Conservation (phyloP, 2,113 vertebrate species). For the Anolis sagrei region DNA sequence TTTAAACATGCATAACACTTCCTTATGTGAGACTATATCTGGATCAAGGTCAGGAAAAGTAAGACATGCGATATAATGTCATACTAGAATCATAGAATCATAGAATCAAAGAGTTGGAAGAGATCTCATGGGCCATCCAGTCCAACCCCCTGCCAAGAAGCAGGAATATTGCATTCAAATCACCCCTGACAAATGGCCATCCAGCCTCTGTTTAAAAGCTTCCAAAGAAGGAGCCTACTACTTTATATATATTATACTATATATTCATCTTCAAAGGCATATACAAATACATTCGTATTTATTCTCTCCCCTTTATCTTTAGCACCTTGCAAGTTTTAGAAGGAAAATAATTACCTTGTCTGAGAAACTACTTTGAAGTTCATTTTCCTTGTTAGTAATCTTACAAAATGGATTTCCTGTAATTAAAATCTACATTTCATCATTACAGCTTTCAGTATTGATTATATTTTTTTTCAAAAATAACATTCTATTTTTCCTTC, state of each 20-base stretch:
- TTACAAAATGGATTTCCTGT: constrained; percentile 61
- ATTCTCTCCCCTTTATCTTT: background rate
- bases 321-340: constrained; percentile 61
- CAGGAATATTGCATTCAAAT: too few relatives aligned
- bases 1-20: background rate
- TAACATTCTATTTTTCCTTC: constrained; percentile 59
- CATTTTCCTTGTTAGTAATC: constrained; percentile 61
- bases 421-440: constrained; percentile 67
- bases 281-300: constrained; percentile 4
- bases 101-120: too few relatives aligned
- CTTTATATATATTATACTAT: constrained; percentile 34
- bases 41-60: background rate
- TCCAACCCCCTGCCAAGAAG: too few relatives aligned
- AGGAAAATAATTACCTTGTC: constrained; percentile 56
- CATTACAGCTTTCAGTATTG: constrained; percentile 58
- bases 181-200: too few relatives aligned
- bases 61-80: constrained; percentile 20
- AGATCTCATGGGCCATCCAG: too few relatives aligned
- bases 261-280: constrained; percentile 45
- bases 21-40: background rate
- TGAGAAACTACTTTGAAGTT: constrained; percentile 59
- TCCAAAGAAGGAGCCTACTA: too few relatives aligned
- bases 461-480: constrained; percentile 63
- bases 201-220: too few relatives aligned
- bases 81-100: too few relatives aligned